Evolutionary conservation across 2,797 vertebrate species (phyloP).

Genomic region (Sebastiscus albofasciatus): DNA sequence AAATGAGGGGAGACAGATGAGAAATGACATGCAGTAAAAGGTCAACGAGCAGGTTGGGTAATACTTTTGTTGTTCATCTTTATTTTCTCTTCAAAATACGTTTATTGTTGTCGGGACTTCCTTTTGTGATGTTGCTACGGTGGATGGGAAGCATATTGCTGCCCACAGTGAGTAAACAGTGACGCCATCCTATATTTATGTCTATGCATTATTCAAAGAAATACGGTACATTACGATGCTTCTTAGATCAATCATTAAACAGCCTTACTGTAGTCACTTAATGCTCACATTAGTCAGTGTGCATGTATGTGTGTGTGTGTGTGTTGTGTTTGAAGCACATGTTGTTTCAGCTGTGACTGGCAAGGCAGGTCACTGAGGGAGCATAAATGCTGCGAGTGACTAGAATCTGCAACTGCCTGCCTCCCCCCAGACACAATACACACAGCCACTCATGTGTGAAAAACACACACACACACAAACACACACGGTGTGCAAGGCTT

Average conservation of each 20-base stretch:
- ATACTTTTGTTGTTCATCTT: background rate
- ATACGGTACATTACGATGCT: background rate
- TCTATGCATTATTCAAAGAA: background rate
- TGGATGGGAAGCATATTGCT: background rate
- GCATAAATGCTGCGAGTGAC: conserved; percentile 26
- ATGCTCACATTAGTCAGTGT: background rate
- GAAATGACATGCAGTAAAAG: background rate
- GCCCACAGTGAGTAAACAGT: background rate
- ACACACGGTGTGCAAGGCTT: background rate
- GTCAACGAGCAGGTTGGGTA: background rate
- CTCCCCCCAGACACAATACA: conserved; percentile 14
- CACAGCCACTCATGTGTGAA: conserved; percentile 6
- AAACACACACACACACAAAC: background rate
- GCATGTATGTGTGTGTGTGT: background rate
- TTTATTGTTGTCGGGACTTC: background rate
- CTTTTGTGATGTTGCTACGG: background rate
- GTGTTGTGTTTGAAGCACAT: conserved; percentile 32
- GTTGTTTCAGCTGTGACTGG: conserved; percentile 55
- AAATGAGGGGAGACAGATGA: background rate
- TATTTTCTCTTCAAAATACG: background rate
- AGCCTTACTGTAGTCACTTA: background rate
- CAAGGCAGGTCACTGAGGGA: conserved; percentile 43
- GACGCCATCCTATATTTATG: background rate
- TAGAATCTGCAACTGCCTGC: conserved; percentile 37
- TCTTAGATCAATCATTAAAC: background rate